Evolutionary conservation across 2,113 vertebrate genomes (phyloP), one percentile per base, ranked within the genome.

Genomic region (Eidolon helvum): DNA sequence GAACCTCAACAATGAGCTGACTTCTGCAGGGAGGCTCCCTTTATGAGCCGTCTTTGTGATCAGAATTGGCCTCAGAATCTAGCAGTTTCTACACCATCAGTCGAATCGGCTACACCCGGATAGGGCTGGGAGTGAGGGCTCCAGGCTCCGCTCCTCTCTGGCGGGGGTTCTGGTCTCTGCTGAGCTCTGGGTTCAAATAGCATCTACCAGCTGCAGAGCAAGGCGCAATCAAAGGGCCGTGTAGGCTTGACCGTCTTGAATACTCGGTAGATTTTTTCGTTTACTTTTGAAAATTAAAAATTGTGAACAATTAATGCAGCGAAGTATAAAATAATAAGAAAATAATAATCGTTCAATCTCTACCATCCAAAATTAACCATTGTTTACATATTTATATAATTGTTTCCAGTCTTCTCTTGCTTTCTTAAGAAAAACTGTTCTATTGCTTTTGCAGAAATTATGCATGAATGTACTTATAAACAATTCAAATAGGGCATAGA

Each of bases 21-120:
- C 10, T 50, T 38, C 11, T 9, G 2, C 16, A 24, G 7, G 57
- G 10, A 28, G 4, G 14, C 33, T 28, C 65, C 22, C 24, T 30
- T 33, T 6, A 5, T 1, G 0, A 11, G 7, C 16, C 14, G 4
- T 18, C 15, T 24, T 24, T 11, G 28, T 11, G 30, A 14, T 11
- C 10, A 30, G 30, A 45, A 0, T n/a, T 69, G n/a, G 21, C 43
- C 33, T 65, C 68, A 71, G 21, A 55, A 22, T 83, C 35, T 10
- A 35, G 48, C 57, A 35, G 22, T 28, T 30, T 8, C 75, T 19
- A 4, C 7, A 26, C 9, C 28, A 10, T 61, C 21, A 4, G 40
- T 0, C 7, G 24, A n/a, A 21, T 66, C 18, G 7, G 26, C n/a
- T 30, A 8, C 22, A 16, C 5, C 33, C 50, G 45, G 35, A 9